Base-by-base conservation (phyloP, 2,888 invertebrate genomes). In the Cerceris rybyensis region DNA sequence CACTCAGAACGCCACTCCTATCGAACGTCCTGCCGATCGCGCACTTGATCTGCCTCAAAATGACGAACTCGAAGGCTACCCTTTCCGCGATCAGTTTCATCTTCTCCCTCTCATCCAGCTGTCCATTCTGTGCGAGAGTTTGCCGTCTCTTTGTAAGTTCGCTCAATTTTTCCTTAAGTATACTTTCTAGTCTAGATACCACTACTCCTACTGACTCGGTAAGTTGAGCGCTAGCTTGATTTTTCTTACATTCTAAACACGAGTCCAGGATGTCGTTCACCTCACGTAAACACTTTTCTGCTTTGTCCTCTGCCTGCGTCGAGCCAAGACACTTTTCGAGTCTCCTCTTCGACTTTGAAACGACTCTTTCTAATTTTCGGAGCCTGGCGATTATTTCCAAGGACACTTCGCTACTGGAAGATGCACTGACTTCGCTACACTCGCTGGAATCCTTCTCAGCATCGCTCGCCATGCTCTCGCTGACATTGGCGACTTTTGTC, bases 31-130 rank as follows among this genome's bases (percentile, higher is more conserved):
- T 86, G 58, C 86, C 85, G 75, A 90, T 78, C 58, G 89, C 88
- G 64, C 84, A 84, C 71, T 89, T 91, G 13, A 91, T 84, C 77
- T 90, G 90, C 14, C 95, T 94, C 74, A 96, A 94, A 73, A 96
- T 94, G 39, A 96, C 95, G 73, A 96, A 96, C 93, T 97, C 97
- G 90, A 96, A 97, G 0, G 97, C 96, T 17, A 97, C 93, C 88
- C 96, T 96, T 91, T 97, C 97, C 1, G 97, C 96, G 70, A 96
- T 93, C 69, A 97, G 93, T 88, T 96, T 95, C 80, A 96, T 92
- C 88, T 95, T 95, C 81, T 95, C 95, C 60, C 94, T 94, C 74
- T 94, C 94, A 68, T 96, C 95, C 80, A 96, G 93, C 87, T 95
- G 95, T 71, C 96, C 96, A 11, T 94, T 94, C 88, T 95, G 95